Evolutionary conservation across 1,140 invertebrate genomes (phyloP).

Genomic region (Pemphigus obesinymphae): DNA sequence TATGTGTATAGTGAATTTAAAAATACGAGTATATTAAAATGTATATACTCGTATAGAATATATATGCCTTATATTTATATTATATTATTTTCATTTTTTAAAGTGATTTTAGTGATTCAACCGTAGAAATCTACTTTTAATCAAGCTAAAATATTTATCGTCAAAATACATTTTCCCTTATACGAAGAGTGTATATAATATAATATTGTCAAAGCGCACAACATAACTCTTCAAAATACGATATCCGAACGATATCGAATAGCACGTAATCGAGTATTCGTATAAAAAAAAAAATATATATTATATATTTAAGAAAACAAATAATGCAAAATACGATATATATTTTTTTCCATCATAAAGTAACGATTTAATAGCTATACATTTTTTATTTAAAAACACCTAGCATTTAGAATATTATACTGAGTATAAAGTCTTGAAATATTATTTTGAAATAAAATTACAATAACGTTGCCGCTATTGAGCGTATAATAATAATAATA

Average conservation of each 20-base stretch:
- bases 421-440: too few relatives aligned
- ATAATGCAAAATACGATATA: too few relatives aligned
- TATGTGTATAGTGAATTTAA: conserved; percentile 7
- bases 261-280: not conserved
- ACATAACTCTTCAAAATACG: not conserved
- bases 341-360: too few relatives aligned
- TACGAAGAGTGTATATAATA: not conserved
- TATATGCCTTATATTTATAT: too few relatives aligned
- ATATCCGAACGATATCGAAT: not conserved
- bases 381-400: too few relatives aligned
- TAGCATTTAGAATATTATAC: too few relatives aligned
- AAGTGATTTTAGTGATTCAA: conserved; percentile 12
- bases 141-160: conserved; percentile 23
- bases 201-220: not conserved
- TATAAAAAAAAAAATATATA: not conserved
- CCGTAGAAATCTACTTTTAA: not conserved
- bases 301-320: too few relatives aligned
- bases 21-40: not conserved
- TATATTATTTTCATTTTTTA: conserved; percentile 15
- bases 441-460: too few relatives aligned
- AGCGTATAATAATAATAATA: too few relatives aligned
- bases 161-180: not conserved
- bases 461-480: too few relatives aligned
- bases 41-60: not conserved
- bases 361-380: too few relatives aligned